Conservation (phyloP, 2,888 invertebrate genomes). For the Archips xylosteana region DNA sequence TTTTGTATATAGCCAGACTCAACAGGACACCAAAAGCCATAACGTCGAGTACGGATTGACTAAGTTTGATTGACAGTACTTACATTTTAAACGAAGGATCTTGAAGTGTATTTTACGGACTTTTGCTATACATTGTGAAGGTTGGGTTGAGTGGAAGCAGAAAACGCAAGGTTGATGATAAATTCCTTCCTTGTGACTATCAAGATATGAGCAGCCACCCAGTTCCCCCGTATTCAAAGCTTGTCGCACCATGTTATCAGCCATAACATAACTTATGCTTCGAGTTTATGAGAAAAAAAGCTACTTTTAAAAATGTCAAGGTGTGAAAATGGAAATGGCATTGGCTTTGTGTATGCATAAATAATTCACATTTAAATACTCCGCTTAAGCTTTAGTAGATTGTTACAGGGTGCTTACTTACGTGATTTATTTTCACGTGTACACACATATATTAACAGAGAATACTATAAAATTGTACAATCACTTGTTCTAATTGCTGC, state of each 20-base stretch:
- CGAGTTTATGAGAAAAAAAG: constrained; percentile 8
- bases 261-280: constrained; percentile 17
- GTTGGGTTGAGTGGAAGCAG: neutral
- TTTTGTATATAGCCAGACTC: neutral
- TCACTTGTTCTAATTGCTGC: neutral
- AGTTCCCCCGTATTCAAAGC: constrained; percentile 1
- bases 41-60: neutral
- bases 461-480: neutral
- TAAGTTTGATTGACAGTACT: neutral
- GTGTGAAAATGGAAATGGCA: constrained; percentile 7
- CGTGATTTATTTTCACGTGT: neutral
- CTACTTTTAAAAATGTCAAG: neutral
- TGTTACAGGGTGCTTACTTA: neutral
- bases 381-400: neutral
- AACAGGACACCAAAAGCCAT: neutral
- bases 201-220: constrained; percentile 20
- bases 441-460: neutral
- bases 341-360: neutral
- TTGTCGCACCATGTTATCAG: constrained; percentile 23
- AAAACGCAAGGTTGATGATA: constrained; percentile 2
- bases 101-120: neutral
- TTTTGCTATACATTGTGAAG: neutral
- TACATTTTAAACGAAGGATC: neutral
- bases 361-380: neutral
- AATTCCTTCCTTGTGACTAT: constrained; percentile 17